Evolutionary conservation across 2,888 invertebrate genomes (phyloP).

Genomic region (Ornithoptera alexandrae): DNA sequence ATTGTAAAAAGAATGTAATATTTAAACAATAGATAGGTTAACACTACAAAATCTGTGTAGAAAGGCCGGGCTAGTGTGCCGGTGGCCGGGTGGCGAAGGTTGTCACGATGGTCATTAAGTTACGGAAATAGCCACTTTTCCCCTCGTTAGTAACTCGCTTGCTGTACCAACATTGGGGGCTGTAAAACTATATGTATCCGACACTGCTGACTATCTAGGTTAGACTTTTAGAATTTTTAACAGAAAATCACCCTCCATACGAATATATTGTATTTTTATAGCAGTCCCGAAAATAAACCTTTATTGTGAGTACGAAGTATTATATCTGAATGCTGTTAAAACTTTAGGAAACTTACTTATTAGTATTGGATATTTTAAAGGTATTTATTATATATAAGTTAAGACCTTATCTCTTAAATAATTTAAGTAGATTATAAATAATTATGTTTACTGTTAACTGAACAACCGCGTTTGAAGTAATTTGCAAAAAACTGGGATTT

Average conservation of each 20-base stretch:
- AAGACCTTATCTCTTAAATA: too few relatives aligned
- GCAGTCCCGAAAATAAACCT: not conserved
- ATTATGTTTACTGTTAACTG: too few relatives aligned
- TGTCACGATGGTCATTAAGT: constrained; percentile 73
- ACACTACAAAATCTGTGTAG: constrained; percentile 10
- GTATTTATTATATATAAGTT: too few relatives aligned
- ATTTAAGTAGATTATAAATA: too few relatives aligned
- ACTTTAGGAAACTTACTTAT: too few relatives aligned
- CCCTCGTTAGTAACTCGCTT: constrained; percentile 74
- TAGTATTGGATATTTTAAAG: too few relatives aligned
- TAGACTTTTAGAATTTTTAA: constrained; percentile 1
- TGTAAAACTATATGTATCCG: constrained; percentile 41
- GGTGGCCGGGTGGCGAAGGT: constrained; percentile 45
- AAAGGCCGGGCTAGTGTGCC: constrained; percentile 29
- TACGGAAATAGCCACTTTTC: constrained; percentile 79
- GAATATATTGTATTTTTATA: not conserved
- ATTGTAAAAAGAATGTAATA: not conserved
- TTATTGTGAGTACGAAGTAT: too few relatives aligned
- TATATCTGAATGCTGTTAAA: too few relatives aligned
- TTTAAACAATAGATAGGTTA: not conserved
- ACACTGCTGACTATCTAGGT: constrained; percentile 8
- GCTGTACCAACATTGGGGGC: constrained; percentile 49
- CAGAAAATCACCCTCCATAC: not conserved
- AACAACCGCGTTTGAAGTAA: too few relatives aligned
- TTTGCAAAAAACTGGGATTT: too few relatives aligned